Conservation (phyloP, 2,888 invertebrate genomes). For the Euplexia lucipara region DNA sequence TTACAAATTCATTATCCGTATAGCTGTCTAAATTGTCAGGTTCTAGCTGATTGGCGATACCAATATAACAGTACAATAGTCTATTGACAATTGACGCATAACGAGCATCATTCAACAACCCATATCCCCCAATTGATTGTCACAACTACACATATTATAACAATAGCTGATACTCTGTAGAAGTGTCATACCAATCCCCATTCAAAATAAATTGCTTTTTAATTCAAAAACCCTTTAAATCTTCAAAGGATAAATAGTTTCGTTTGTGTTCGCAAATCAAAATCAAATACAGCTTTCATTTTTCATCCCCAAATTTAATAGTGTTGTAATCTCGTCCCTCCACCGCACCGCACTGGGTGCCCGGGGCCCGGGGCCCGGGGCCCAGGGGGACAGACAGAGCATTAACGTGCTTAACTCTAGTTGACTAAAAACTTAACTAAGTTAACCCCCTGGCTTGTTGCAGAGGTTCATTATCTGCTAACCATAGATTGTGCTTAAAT, state of each 20-base stretch:
- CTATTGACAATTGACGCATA: constrained; percentile 42
- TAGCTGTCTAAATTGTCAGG: neutral
- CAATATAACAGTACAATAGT: constrained; percentile 20
- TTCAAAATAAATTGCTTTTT: constrained; percentile 49
- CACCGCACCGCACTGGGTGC: constrained; percentile 8
- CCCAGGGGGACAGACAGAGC: constrained; percentile 55
- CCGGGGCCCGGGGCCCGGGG: too few relatives aligned
- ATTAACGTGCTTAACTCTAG: constrained; percentile 60
- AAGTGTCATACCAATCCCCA: constrained; percentile 5
- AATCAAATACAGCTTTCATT: constrained; percentile 77
- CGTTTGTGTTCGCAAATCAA: constrained; percentile 66
- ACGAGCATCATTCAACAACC: constrained; percentile 45
- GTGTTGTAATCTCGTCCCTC: constrained; percentile 76
- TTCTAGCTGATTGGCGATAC: constrained; percentile 19
- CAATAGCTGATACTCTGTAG: constrained; percentile 27
- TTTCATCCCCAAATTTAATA: constrained; percentile 78
- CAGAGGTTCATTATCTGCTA: constrained; percentile 54
- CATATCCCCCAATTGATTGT: constrained; percentile 32
- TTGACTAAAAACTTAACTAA: too few relatives aligned
- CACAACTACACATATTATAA: constrained; percentile 39
- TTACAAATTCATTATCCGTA: neutral
- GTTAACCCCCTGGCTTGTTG: constrained; percentile 52
- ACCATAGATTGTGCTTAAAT: constrained; percentile 37
- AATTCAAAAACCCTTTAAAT: constrained; percentile 53
- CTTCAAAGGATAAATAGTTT: constrained; percentile 56